Evolutionary conservation across 2,888 invertebrate genomes (phyloP), one percentile per base, ranked within the genome.

Genomic region (Nomada ferruginata): DNA sequence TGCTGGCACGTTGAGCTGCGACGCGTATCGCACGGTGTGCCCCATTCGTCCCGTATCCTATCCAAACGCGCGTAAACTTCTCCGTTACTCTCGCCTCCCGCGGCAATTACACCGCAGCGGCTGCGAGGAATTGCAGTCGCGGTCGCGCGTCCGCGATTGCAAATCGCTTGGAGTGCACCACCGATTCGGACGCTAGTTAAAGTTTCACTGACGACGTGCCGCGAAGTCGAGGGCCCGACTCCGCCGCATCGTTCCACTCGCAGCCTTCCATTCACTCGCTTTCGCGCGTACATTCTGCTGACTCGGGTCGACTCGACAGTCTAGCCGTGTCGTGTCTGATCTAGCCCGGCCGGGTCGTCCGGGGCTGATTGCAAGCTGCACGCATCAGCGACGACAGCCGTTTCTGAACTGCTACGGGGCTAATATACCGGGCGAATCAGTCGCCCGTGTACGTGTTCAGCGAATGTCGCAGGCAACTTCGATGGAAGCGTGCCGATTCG

Each of bases 141-240:
- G 42, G 15, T 26, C 42, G 36, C 52, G 18, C 23, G 47, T n/a
- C 2, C 29, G 26, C 36, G n/a, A 11, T 61, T 15, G 69, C 18
- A 47, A 53, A 23, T 55, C 42, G 36, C 15, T 55, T 73, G 55
- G 18, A 64, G 69, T 55, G 75, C 63, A 79, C 47, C 47, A 47
- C 68, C 63, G 74, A 59, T 77, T 72, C 60, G 75, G 42, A 68
- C 69, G 77, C 68, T 61, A 69, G 77, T 72, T 70, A n/a, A 80
- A 79, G 60, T 78, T 71, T 74, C 53, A 83, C 83, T 83, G 85
- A 73, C 79, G 61, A 57, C 10, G 55, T n/a, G 15, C 11, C 15
- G 50, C 55, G 50, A 63, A 50, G 68, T 68, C 64, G 26, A 13
- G 29, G 52, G 15, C 23, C 23, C 36, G 72, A 11, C 70, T 64